phyloP scores from a whole-genome alignment of 2,113 vertebrate species.

The Pseudopodoces humilis region DNA sequence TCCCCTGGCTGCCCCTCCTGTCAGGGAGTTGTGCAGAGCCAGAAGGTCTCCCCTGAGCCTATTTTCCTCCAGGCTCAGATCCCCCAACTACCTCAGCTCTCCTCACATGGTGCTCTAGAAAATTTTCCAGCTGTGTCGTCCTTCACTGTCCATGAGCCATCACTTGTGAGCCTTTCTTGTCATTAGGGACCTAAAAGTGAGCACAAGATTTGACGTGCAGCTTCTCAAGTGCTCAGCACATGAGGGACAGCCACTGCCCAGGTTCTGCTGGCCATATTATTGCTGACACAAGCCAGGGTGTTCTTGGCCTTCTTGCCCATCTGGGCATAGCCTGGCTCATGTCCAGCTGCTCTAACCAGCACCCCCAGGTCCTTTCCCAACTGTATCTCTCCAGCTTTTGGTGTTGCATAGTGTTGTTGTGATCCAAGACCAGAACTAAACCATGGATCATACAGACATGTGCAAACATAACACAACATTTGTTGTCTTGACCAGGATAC shows the following conservation, averaged over 20 bases:
- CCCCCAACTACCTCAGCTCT: fast-evolving
- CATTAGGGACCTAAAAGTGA: not conserved
- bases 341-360: not conserved
- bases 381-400: not conserved
- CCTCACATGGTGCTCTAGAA: not conserved
- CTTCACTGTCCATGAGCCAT: not conserved
- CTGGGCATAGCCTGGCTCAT: not conserved
- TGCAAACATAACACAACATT: not conserved
- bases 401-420: no score
- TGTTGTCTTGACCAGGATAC: not conserved
- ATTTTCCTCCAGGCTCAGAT: not conserved
- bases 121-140: not conserved
- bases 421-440: not conserved
- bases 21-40: not conserved
- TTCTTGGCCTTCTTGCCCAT: not conserved
- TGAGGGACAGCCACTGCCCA: not conserved
- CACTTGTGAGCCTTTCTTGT: no score
- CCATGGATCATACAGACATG: no score
- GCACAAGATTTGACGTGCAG: fast-evolving
- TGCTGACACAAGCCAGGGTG: not conserved
- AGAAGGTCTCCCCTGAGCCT: not conserved
- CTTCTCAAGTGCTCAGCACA: not conserved
- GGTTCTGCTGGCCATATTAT: not conserved
- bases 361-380: fast-evolving
- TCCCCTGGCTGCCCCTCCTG: fast-evolving